Evolutionary conservation across 2,113 vertebrate genomes (phyloP).

Genomic region (Mobula birostris): DNA sequence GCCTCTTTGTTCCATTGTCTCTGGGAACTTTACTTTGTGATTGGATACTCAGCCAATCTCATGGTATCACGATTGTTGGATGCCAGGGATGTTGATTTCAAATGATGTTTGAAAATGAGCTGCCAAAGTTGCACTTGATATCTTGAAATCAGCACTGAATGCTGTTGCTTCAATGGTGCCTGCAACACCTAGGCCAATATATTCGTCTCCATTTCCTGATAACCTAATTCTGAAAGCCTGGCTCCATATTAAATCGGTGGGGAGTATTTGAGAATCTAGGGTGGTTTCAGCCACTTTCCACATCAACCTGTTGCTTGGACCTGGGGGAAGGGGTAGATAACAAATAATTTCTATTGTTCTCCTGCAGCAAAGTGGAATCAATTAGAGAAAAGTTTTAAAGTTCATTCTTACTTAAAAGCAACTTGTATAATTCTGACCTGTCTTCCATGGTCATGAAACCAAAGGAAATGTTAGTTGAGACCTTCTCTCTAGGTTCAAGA

Average conservation of each 20-base stretch:
- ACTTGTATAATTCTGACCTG: neutral
- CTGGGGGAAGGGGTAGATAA: neutral
- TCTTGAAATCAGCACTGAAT: too few relatives aligned
- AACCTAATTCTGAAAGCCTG: neutral
- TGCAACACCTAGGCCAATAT: neutral
- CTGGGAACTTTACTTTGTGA: too few relatives aligned
- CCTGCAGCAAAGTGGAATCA: neutral
- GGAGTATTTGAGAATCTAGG: neutral
- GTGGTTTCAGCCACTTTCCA: too few relatives aligned
- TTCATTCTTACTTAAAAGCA: neutral
- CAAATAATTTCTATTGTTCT: neutral
- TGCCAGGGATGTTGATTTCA: too few relatives aligned
- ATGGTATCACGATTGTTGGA: too few relatives aligned
- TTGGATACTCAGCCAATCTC: too few relatives aligned
- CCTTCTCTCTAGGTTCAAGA: neutral
- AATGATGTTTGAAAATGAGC: too few relatives aligned
- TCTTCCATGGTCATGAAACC: neutral
- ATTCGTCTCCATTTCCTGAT: neutral
- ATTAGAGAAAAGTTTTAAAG: neutral
- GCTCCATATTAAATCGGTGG: neutral
- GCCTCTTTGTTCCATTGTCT: too few relatives aligned
- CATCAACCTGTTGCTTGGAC: neutral
- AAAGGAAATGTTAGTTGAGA: neutral
- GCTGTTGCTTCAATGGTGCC: too few relatives aligned
- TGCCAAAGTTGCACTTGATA: too few relatives aligned